Base-by-base conservation (phyloP, 2,113 vertebrate genomes). In the Cyprinodon brontotheroides region DNA sequence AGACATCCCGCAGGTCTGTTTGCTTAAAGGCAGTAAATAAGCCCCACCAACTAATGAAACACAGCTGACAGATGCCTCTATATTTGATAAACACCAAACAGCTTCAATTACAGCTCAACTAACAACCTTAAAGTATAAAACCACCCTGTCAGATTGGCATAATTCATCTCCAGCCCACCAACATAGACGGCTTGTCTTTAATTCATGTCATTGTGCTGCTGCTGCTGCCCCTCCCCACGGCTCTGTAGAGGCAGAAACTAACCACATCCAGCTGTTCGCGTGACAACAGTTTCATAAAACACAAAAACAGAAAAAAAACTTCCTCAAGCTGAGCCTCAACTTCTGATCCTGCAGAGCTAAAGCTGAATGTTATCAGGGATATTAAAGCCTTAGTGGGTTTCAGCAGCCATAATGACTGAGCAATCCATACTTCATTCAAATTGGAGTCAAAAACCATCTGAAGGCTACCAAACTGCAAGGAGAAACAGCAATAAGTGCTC, bases 231-330 rank as follows among this genome's bases (percentile, higher is more conserved):
- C 88, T 59, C 70, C 80, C 85, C 63, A 37, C 53, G 61, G 37
- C 70, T n/a, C 69, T 62, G 69, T 66, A 67, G 61, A 67, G 29
- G 0, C 29, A 38, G 66, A 66, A 60, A 3, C 66, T 4, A 1
- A 43, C 75, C n/a, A 59, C 82, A 77, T 71, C 78, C 71, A 66
- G 67, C 20, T 57, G 66, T 38, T 50, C 64, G 80, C 82, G 64
- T 87, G 83, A 53, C 79, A 82, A 81, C 57, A 3, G 38, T 68
- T 77, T 73, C 71, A 84, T 14, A 60, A 64, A 72, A 72, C 50
- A 29, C 29, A 29, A 29, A 29, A 29, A 29, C 29, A 29, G 29
- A 29, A 29, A 8, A 53, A 41, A 41, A 40, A 63, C 76, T 80
- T 87, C 86, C 78, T 65, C 61, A 22, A 4, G 64, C 50, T n/a